phyloP scores from a whole-genome alignment of 1,140 invertebrate species.

The Dendrolimus kikuchii region DNA sequence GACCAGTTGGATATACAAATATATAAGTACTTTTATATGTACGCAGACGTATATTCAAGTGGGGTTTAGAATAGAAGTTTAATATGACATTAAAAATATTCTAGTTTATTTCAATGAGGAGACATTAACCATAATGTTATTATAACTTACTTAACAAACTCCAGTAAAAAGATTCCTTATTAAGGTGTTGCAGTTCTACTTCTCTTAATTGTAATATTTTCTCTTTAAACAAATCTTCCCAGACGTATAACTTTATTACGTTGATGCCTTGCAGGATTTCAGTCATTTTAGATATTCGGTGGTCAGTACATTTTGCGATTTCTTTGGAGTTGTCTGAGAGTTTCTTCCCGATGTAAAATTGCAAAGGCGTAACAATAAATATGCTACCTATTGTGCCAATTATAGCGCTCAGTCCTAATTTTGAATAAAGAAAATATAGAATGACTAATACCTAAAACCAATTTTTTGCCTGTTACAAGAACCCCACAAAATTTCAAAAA shows the following conservation, averaged over 20 bases:
- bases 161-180: conserved; percentile 83
- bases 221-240: conserved; percentile 83
- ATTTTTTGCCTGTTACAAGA: conserved; percentile 3
- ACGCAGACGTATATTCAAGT: too few species aligned
- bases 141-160: conserved; percentile 78
- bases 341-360: conserved; percentile 80
- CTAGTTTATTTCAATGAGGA: too few species aligned
- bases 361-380: conserved; percentile 79
- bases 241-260: conserved; percentile 86
- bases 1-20: too few species aligned
- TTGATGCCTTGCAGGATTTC: conserved; percentile 88
- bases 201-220: conserved; percentile 78
- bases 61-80: too few species aligned
- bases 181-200: conserved; percentile 81
- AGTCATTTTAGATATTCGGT: conserved; percentile 82
- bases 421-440: conserved; percentile 82
- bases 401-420: conserved; percentile 85
- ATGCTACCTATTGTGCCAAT: conserved; percentile 82
- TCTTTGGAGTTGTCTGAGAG: conserved; percentile 81
- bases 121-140: neutral
- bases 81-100: too few species aligned
- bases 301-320: conserved; percentile 81
- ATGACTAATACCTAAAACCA: conserved; percentile 79
- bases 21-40: too few species aligned
- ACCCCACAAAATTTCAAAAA: neutral